Evolutionary conservation across 2,888 invertebrate genomes (phyloP).

Genomic region (Scaptomyza reducta): DNA sequence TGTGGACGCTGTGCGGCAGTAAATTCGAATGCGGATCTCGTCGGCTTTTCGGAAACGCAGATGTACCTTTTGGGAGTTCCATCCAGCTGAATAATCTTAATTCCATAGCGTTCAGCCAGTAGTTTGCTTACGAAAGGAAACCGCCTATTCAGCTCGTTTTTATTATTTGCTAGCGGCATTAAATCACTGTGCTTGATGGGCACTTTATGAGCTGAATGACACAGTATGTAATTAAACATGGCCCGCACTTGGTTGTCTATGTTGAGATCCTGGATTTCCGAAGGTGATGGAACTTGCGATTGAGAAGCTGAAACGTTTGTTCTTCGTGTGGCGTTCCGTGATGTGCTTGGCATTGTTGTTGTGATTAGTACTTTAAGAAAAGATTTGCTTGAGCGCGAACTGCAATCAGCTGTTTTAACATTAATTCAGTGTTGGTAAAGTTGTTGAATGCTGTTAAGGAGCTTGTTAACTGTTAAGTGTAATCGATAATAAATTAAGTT

Average conservation of each 20-base stretch:
- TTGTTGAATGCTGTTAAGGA: background rate
- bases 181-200: slow-evolving; percentile 59
- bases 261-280: background rate
- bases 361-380: background rate
- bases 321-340: slow-evolving; percentile 25
- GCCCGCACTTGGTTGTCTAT: slow-evolving; percentile 39
- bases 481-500: slow-evolving; percentile 23
- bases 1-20: slow-evolving; percentile 49
- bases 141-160: slow-evolving; percentile 18
- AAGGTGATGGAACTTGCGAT: slow-evolving; percentile 7
- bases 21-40: slow-evolving; percentile 48
- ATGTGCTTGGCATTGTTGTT: slow-evolving; percentile 60
- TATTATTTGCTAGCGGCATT: slow-evolving; percentile 16
- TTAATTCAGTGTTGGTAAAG: slow-evolving; percentile 21
- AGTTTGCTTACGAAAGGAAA: slow-evolving; percentile 37
- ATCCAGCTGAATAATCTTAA: slow-evolving; percentile 34
- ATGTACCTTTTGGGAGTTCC: slow-evolving; percentile 51
- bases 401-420: slow-evolving; percentile 5
- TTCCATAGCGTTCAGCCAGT: slow-evolving; percentile 46
- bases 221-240: slow-evolving; percentile 56
- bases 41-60: slow-evolving; percentile 47
- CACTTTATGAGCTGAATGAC: slow-evolving; percentile 50
- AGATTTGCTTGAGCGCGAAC: slow-evolving; percentile 24
- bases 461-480: background rate
- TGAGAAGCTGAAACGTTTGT: slow-evolving; percentile 19